Evolutionary conservation across 2,888 invertebrate species (phyloP), one percentile per base, ranked within the genome.

Genomic region (Lucinisca nassula): DNA sequence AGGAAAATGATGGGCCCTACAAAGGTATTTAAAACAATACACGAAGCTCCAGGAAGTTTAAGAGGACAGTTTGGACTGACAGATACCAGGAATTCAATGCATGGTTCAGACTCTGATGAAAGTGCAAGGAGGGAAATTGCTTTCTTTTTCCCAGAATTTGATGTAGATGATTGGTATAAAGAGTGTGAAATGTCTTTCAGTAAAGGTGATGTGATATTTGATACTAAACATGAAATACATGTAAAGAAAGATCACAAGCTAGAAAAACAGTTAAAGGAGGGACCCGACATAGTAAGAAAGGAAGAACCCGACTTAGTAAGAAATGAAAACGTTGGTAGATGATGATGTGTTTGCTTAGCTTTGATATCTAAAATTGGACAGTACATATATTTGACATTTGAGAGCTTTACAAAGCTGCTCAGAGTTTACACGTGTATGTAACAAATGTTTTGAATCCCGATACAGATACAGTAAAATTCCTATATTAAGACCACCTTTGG

Each of bases 41-140:
- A 97, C 94, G 97, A 97, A 82, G 97, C 98, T 80, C 99, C 99
- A 0, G 96, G 98, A 79, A 97, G 98, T 79, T 97, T 99, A 88
- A 97, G 99, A 92, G 98, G 98, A 0, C 97, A 97, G 94, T 98
- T 98, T 97, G 99, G 99, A 0, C 97, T 99, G 27, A 98, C 99
- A 0, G 99, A 99, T 95, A 99, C 99, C 0, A 97, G 99, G 93
- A 99, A 99, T 97, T 98, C 98, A 0, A 98, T 98, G 14, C 99
- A 99, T 97, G 99, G 99, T 24, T 99, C 99, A 98, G 98, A 98
- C 97, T 98, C 98, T 0, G 96, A 96, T 67, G 97, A 97, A 94
- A 98, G 98, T 8, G 98, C 98, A 0, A 96, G 96, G 90, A 97
- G 97, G 84, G 99, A 99, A 97, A 98, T 98, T 70, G 96, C 97